These are phyloP conservation scores for Coremacera marginata DNA, from an alignment of 2,888 invertebrate genomes.

Conservation along the genomic window DNA sequence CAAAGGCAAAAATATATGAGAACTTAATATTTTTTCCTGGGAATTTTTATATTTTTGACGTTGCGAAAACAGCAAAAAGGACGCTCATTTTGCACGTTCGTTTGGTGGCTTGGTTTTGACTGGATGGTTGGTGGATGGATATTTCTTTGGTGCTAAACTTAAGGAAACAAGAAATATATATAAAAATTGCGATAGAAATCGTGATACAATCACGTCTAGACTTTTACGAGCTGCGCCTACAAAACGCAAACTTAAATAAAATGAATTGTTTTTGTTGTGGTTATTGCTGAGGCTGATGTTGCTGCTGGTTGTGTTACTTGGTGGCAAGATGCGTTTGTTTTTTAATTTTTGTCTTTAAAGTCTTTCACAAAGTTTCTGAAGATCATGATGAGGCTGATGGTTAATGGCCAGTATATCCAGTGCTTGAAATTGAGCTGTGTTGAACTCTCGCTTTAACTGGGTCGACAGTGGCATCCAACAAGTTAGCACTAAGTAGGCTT, in stretches of 20 bases:
- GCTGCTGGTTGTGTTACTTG: conserved; percentile 23
- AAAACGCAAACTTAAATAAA: conserved; percentile 46
- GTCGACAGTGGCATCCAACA: neutral
- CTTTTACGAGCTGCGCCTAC: conserved; percentile 66
- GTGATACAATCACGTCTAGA: conserved; percentile 67
- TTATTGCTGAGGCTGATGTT: conserved; percentile 18
- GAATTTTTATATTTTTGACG: conserved; percentile 15
- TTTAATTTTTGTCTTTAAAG: conserved; percentile 35
- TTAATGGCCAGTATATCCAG: conserved; percentile 32
- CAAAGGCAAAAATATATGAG: neutral
- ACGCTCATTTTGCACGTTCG: conserved; percentile 12
- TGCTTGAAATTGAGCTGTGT: neutral
- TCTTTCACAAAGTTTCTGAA: conserved; percentile 18
- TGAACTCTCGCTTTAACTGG: neutral
- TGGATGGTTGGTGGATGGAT: conserved; percentile 14
- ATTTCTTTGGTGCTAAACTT: conserved; percentile 1
- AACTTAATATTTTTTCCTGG: conserved; percentile 30
- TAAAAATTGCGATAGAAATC: conserved; percentile 66
- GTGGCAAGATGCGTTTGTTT: neutral
- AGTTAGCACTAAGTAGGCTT: conserved; percentile 5
- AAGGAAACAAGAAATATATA: conserved; percentile 30
- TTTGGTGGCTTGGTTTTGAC: neutral
- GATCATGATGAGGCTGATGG: conserved; percentile 33
- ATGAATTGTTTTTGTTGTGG: conserved; percentile 20
- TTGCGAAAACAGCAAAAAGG: conserved; percentile 43